These are phyloP conservation scores for Physeter macrocephalus DNA, from an alignment of 2,113 vertebrate genomes.

Conservation along the genomic window DNA sequence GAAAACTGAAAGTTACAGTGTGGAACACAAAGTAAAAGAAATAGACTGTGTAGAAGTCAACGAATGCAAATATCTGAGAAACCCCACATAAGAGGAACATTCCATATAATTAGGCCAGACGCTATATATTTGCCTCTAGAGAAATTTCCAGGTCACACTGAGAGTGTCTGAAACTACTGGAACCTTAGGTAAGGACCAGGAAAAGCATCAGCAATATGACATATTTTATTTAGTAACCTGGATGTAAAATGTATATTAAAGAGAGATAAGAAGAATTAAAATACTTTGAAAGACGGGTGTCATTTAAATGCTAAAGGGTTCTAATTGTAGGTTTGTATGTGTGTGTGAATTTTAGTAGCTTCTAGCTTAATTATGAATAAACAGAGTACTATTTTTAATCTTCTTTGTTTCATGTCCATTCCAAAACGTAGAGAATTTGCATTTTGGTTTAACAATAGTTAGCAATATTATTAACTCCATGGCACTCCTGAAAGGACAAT, in stretches of 20 bases:
- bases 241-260: background rate
- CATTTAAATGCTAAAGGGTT: background rate
- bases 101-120: background rate
- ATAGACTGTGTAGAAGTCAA: background rate
- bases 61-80: background rate
- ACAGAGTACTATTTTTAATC: background rate
- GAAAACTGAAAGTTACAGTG: constrained; percentile 8
- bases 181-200: constrained; percentile 11
- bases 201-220: background rate
- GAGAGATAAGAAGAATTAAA: background rate
- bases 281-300: background rate
- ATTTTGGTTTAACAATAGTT: background rate
- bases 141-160: constrained; percentile 27
- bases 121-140: background rate
- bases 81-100: background rate
- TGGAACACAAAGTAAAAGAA: background rate
- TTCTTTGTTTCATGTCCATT: background rate
- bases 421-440: background rate
- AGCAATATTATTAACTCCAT: background rate
- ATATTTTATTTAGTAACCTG: background rate
- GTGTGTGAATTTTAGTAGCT: background rate
- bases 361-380: background rate
- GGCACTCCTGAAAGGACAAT: background rate
- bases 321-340: background rate
- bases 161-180: background rate